A percentile compares a stretch with the other conserved stretches of the same genome.
Conservation (phyloP, 1,140 invertebrate species). For the Cyclargus thomasi region DNA sequence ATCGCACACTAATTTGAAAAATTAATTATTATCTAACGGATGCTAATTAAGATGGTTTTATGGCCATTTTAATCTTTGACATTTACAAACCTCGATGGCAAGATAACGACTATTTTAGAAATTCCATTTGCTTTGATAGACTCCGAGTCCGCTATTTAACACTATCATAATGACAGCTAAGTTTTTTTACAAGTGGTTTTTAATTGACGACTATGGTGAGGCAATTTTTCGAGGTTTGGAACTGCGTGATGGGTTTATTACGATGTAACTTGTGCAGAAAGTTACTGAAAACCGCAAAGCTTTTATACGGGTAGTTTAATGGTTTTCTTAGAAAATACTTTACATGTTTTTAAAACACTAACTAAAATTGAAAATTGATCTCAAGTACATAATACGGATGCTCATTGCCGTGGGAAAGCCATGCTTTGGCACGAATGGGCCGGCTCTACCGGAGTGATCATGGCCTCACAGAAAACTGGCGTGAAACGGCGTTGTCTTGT, state of each 20-base stretch:
- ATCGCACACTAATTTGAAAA: neutral
- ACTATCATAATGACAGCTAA: too few relatives aligned
- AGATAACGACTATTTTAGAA: neutral
- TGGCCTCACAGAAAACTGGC: too few relatives aligned
- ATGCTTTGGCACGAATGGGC: too few relatives aligned
- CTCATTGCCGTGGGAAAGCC: too few relatives aligned
- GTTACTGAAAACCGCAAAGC: slow-evolving; percentile 5
- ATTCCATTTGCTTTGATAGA: neutral
- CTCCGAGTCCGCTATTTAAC: neutral
- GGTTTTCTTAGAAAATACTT: slow-evolving; percentile 26
- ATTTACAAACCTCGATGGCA: neutral
- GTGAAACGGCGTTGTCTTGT: too few relatives aligned
- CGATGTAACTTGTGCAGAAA: neutral
- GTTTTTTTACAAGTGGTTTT: too few relatives aligned
- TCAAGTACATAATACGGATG: too few relatives aligned
- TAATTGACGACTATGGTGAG: too few relatives aligned
- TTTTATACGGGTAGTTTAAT: slow-evolving; percentile 29
- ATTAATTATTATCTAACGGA: neutral
- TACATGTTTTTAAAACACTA: too few relatives aligned
- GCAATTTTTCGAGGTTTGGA: neutral
- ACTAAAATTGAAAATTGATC: too few relatives aligned
- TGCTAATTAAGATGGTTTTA: slow-evolving; percentile 10
- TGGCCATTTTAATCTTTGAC: slow-evolving; percentile 1
- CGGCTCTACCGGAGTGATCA: too few relatives aligned
- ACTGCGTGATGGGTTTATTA: too few relatives aligned